A percentile compares a stretch with the other conserved stretches of the same genome.
Evolutionary conservation across 2,888 invertebrate species (phyloP).

Genomic region (Mycalesis mineus): DNA sequence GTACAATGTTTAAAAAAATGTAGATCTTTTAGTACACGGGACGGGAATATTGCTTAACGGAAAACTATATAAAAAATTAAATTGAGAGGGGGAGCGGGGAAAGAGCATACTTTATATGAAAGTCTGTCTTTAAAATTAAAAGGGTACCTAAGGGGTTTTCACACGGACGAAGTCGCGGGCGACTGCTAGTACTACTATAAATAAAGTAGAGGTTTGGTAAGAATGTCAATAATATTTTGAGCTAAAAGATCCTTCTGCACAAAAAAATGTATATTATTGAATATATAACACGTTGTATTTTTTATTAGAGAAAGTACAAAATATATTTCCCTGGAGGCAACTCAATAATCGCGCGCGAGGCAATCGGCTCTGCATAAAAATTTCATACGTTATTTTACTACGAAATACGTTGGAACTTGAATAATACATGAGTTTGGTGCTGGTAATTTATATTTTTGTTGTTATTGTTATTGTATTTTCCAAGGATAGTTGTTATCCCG

Average conservation of each 20-base stretch:
- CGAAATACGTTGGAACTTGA: not conserved
- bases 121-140: too few relatives aligned
- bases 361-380: constrained; percentile 5
- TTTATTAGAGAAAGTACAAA: constrained; percentile 4
- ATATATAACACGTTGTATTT: not conserved
- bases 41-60: too few relatives aligned
- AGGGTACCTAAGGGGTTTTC: too few relatives aligned
- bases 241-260: not conserved
- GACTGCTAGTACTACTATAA: too few relatives aligned
- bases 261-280: not conserved
- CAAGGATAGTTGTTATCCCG: not conserved
- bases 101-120: too few relatives aligned
- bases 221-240: not conserved
- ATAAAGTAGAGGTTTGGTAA: too few relatives aligned
- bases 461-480: not conserved
- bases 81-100: too few relatives aligned
- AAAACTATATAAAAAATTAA: too few relatives aligned
- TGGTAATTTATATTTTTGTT: not conserved
- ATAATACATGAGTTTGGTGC: not conserved
- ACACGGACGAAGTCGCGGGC: too few relatives aligned
- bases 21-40: too few relatives aligned
- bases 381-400: not conserved
- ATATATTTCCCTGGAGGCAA: constrained; percentile 6
- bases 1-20: too few relatives aligned
- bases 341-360: constrained; percentile 5